Conservation (phyloP, 2,113 vertebrate genomes). For the Colaptes auratus region DNA sequence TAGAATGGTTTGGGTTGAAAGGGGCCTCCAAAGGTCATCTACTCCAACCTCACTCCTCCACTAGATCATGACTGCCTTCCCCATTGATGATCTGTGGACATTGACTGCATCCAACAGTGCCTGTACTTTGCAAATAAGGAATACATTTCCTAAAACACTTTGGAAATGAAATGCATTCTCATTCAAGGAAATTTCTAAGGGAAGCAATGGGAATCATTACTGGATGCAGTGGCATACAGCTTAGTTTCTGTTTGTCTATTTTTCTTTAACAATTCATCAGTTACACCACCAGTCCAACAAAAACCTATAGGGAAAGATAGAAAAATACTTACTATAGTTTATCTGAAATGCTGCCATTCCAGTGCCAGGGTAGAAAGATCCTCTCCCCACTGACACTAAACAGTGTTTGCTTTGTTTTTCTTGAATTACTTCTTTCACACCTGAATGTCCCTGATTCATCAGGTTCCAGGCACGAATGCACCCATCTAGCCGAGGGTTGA, state of each 20-base stretch:
- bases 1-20: too few species aligned
- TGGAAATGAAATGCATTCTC: neutral
- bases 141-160: neutral
- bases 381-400: conserved; percentile 82
- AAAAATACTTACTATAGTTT: conserved; percentile 89
- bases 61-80: neutral
- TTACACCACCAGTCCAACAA: neutral
- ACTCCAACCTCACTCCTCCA: too few species aligned
- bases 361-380: conserved; percentile 89
- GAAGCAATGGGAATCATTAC: neutral
- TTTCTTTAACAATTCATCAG: neutral
- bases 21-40: too few species aligned
- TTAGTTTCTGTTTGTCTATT: neutral
- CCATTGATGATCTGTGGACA: neutral
- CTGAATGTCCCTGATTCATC: conserved; percentile 91
- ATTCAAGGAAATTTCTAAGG: neutral
- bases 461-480: conserved; percentile 95
- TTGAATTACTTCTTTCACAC: conserved; percentile 91
- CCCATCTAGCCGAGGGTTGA: conserved; percentile 93
- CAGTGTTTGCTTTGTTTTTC: conserved; percentile 93
- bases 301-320: neutral
- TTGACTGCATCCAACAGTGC: neutral
- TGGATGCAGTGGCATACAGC: neutral
- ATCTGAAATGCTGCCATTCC: conserved; percentile 87
- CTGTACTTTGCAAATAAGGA: neutral